Evolutionary conservation across 2,888 invertebrate species (phyloP), one percentile per base, ranked within the genome.

Genomic region (Xestia ashworthii): DNA sequence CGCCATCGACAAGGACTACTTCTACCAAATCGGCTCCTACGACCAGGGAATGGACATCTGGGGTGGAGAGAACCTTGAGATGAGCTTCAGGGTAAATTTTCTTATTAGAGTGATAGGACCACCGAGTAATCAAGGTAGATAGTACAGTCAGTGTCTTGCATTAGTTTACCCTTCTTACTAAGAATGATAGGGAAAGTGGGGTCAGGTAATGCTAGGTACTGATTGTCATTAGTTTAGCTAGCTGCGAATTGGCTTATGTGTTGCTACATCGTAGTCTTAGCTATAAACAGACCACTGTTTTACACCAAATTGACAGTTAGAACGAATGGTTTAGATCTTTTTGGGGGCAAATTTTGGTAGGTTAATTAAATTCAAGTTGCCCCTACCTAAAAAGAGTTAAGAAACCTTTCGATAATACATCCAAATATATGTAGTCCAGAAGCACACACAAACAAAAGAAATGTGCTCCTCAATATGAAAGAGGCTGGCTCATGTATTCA

Each of bases 11-110:
- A 98, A 98, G 92, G 98, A 99, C 44, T 99, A 99, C 95, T 99
- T 99, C 97, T 99, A 99, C 96, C 98, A 99, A 96, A 97, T 99
- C 83, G 99, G 99, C 74, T 98, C 99, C 74, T 99, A 99, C 94
- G 99, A 99, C 95, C 98, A 99, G 95, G 99, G 99, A 89, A 99
- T 99, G 99, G 99, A 99, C 95, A 99, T 99, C 91, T 99, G 99
- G 99, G 99, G 99, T 72, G 99, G 98, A 71, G 99, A 99, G 95
- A 99, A 99, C 95, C 97, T 99, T 68, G 99, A 99, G 96, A 99
- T 99, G 98, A 99, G 99, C 91, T 99, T 99, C 95, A 97, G 99
- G 97, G 99, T 99, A 97, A 94, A 84, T 77, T 80, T 71, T 86
- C 44, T 62, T 64, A 66, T 44, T 53, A 71, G 71, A 55, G 48